Base-by-base conservation (phyloP, 2,797 vertebrate genomes). In the Pseudochaenichthys georgianus region DNA sequence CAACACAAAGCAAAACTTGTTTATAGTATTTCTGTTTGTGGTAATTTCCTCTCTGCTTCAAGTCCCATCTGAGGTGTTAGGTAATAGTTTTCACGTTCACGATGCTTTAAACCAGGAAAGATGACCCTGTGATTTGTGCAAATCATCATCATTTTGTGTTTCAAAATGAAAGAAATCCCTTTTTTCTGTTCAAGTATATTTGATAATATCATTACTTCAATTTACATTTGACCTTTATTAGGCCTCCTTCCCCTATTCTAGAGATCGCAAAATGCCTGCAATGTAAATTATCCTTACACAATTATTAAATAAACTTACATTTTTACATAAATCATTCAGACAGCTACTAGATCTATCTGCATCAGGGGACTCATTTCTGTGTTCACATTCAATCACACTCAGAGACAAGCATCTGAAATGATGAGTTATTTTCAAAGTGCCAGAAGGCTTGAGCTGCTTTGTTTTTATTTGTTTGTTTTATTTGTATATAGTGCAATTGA, bases 1-100 rank as follows among this genome's bases (percentile, higher is more conserved):
- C 70, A 76, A 75, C 62, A 82, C 58, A 83, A 57, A 34, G 52
- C 85, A 68, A 61, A 45, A 73, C 70, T 70, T 80, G 69, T 75
- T 79, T 72, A 45, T 52, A 70, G 21, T 81, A 73, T 82, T 81
- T 55, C 59, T 59, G 50, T 62, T 23, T 63, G 28, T 86, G 74
- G 69, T 70, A 54, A 38, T 61, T 51, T 66, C 61, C 66, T 53
- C 42, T 60, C 3, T 6, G 65, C 21, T 31, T 55, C 63, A 11
- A 17, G 6, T 70, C 17, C 55, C 9, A 64, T 50, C 68, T 72
- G 52, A 68, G 46, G 57, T 64, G 66, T 31, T 66, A 46, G 11
- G 23, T 48, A 6, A 61, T 23, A 7, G 16, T 58, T 73, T 64
- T 61, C 2, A 45, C 1, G 12, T 31, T 28, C 12, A 67, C 4